Base-by-base conservation (phyloP, 2,888 invertebrate species). In the Lymantria dispar region DNA sequence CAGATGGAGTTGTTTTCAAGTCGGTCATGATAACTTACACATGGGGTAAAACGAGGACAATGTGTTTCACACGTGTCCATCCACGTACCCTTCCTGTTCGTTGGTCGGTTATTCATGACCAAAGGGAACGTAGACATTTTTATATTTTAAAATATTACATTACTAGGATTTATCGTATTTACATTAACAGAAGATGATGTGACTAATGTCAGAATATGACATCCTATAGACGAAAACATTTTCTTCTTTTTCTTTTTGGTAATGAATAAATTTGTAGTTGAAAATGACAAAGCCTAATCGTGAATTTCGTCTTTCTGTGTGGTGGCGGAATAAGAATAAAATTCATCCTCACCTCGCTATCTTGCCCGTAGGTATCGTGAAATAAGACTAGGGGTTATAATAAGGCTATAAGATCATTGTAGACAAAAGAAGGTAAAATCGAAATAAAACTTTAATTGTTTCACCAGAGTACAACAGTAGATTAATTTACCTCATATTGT, bases 11-110 rank as follows among this genome's bases (percentile, higher is more conserved):
- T 46, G 80, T 73, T 85, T 86, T 88, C 80, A 85, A 53, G 62
- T 89, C 88, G 82, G 76, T 82, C 91, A 91, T 91, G 79, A 76
- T 90, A 87, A 71, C 55, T 61, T 69, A 65, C 54, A 68, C 75
- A 70, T 64, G 61, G 58, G 71, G 62, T 64, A 55, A 70, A 69
- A 70, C 59, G 74, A 68, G 45, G 66, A 75, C 70, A 70, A 68
- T 60, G 61, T 59, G 70, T 54, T 63, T 62, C 51, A 52, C 61
- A 56, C 62, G 58, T 56, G 56, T 55, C 50, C 56, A 64, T 64
- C 60, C 74, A 72, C 54, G 59, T 62, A 59, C 60, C 54, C 52
- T 57, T 55, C 49, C 51, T 62, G 65, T 64, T 65, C 50, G 64
- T 64, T 65, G 75, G 68, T 62, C 60, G 70, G 58, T 64, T 68